phyloP scores from a whole-genome alignment of 1,140 invertebrate genomes.

The Palaemon carinicauda region DNA sequence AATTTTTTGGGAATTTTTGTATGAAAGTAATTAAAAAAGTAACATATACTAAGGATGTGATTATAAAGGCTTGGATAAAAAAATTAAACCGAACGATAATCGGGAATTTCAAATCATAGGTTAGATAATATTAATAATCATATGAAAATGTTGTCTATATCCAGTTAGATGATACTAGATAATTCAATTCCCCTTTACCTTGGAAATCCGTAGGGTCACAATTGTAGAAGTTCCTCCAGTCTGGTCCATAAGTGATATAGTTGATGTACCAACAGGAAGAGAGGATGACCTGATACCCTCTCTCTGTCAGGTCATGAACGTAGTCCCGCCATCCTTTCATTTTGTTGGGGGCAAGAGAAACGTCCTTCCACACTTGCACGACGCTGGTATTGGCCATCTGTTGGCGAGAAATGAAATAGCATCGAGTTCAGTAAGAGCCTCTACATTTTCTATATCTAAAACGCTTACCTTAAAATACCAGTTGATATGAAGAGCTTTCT shows the following conservation, averaged over 20 bases:
- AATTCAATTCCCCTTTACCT: conserved; percentile 32
- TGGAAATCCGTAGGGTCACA: conserved; percentile 66
- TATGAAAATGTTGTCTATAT: neutral
- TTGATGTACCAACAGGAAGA: conserved; percentile 66
- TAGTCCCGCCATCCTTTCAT: conserved; percentile 45
- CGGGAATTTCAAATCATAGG: too few relatives aligned
- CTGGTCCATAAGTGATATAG: conserved; percentile 66
- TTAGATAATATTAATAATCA: neutral
- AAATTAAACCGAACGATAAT: too few relatives aligned
- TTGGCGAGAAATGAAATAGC: neutral
- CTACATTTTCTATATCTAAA: too few relatives aligned
- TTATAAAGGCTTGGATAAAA: too few relatives aligned
- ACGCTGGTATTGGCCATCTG: conserved; percentile 64
- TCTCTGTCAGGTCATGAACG: conserved; percentile 29
- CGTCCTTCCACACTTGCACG: conserved; percentile 66
- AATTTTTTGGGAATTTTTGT: too few relatives aligned
- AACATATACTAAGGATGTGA: too few relatives aligned
- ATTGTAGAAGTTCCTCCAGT: conserved; percentile 66
- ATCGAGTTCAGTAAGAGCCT: neutral
- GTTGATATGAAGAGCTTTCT: neutral
- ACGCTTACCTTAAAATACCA: too few relatives aligned
- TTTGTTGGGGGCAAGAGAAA: conserved; percentile 33
- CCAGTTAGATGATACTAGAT: neutral
- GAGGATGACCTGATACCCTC: conserved; percentile 42
- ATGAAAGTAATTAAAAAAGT: too few relatives aligned